These are phyloP conservation scores for Euwallacea fornicatus DNA, from an alignment of 1,140 invertebrate species.

Conservation along the genomic window DNA sequence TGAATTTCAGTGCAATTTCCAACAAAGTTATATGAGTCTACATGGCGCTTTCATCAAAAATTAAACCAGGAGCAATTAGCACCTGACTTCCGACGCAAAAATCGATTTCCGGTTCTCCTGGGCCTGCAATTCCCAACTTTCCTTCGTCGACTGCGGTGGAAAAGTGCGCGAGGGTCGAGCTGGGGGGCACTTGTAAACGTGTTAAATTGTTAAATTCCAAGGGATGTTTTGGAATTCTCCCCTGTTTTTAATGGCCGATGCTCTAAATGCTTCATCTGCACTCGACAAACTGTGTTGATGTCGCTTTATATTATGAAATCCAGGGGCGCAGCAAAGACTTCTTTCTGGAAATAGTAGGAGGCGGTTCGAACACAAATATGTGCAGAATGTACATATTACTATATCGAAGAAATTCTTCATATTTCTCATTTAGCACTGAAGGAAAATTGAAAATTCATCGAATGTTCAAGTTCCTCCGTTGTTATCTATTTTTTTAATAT, in stretches of 20 bases:
- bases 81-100: slow-evolving; percentile 35
- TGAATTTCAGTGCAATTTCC: neutral
- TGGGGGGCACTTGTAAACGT: slow-evolving; percentile 35
- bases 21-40: slow-evolving; percentile 11
- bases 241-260: slow-evolving; percentile 33
- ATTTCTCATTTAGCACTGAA: neutral
- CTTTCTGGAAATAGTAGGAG: too few species aligned
- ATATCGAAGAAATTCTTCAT: too few species aligned
- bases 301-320: slow-evolving; percentile 27
- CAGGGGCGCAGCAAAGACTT: slow-evolving; percentile 12
- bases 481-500: too few species aligned
- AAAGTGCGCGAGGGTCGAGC: slow-evolving; percentile 21
- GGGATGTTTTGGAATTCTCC: slow-evolving; percentile 36
- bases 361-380: too few species aligned
- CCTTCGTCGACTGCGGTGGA: slow-evolving; percentile 16
- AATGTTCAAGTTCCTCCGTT: too few species aligned
- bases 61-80: slow-evolving; percentile 29
- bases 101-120: slow-evolving; percentile 27
- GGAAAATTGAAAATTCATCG: neutral
- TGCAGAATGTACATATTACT: too few species aligned
- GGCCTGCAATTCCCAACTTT: slow-evolving; percentile 18
- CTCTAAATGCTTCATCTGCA: slow-evolving; percentile 38
- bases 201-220: slow-evolving; percentile 39
- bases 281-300: slow-evolving; percentile 36
- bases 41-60: slow-evolving; percentile 30